Percentiles rank a stretch among this genome's conserved stretches.
Evolutionary conservation across 2,797 vertebrate genomes (phyloP).

Genomic region (Yasuhikotakia modesta): DNA sequence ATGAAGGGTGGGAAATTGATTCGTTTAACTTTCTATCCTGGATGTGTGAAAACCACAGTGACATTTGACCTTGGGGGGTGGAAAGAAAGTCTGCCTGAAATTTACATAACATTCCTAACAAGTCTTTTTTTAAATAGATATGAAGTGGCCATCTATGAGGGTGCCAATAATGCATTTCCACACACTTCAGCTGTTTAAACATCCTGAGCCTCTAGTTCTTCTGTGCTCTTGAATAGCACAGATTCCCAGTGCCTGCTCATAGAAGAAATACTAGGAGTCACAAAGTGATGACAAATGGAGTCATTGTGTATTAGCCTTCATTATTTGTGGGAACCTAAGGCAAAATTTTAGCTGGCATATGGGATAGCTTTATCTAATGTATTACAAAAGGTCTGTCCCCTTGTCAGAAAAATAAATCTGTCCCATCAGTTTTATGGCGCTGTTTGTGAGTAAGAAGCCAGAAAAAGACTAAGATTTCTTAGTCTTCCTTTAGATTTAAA

Average conservation of each 20-base stretch:
- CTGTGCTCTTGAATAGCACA: background rate
- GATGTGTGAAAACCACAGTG: slow-evolving; percentile 62
- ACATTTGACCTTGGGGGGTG: slow-evolving; percentile 62
- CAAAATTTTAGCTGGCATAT: slow-evolving; percentile 54
- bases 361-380: slow-evolving; percentile 27
- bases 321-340: slow-evolving; percentile 56
- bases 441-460: slow-evolving; percentile 59
- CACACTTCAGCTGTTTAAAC: slow-evolving; percentile 4
- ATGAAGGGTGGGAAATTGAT: slow-evolving; percentile 61
- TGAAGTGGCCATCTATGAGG: slow-evolving; percentile 32
- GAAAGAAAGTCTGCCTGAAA: slow-evolving; percentile 54
- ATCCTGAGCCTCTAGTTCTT: background rate
- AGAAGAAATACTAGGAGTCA: slow-evolving; percentile 45
- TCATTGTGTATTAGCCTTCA: slow-evolving; percentile 13
- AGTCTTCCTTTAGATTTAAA: slow-evolving; percentile 1
- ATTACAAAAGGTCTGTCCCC: slow-evolving; percentile 56
- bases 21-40: slow-evolving; percentile 64
- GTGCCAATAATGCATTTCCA: slow-evolving; percentile 38
- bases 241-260: slow-evolving; percentile 12
- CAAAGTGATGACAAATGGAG: slow-evolving; percentile 43
- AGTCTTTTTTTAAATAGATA: slow-evolving; percentile 52
- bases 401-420: slow-evolving; percentile 56
- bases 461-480: no score
- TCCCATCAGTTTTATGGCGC: slow-evolving; percentile 62
- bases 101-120: slow-evolving; percentile 60